These are phyloP conservation scores for Verasper variegatus DNA, from an alignment of 2,113 vertebrate species.

Conservation along the genomic window DNA sequence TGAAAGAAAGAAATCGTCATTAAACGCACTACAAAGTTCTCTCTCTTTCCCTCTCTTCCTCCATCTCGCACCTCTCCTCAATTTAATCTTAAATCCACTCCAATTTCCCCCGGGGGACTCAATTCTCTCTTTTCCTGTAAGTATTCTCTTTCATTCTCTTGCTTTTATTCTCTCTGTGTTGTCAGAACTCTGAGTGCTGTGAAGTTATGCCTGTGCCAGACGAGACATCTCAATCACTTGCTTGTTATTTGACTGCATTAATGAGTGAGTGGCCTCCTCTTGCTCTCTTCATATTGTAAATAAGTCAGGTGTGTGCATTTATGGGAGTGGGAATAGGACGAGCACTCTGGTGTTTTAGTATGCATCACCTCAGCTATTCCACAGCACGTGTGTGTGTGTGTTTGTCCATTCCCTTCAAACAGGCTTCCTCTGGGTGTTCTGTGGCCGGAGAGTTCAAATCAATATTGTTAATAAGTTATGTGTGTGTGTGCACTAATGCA, in stretches of 20 bases:
- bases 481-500: slow-evolving; percentile 48
- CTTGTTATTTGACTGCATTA: slow-evolving; percentile 56
- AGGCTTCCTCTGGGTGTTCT: slow-evolving; percentile 58
- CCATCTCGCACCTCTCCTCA: slow-evolving; percentile 74
- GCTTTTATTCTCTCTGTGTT: slow-evolving; percentile 66
- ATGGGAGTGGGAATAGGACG: slow-evolving; percentile 37
- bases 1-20: slow-evolving; percentile 74
- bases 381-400: slow-evolving; percentile 29
- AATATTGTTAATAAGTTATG: slow-evolving; percentile 64
- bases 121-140: slow-evolving; percentile 77
- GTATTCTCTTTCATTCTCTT: slow-evolving; percentile 77
- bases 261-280: slow-evolving; percentile 41
- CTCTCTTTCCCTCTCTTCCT: slow-evolving; percentile 68
- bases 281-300: slow-evolving; percentile 45
- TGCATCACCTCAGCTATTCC: slow-evolving; percentile 59
- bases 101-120: slow-evolving; percentile 66
- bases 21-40: slow-evolving; percentile 72
- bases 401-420: slow-evolving; percentile 56
- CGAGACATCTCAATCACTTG: slow-evolving; percentile 59
- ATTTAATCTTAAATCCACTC: slow-evolving; percentile 77
- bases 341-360: slow-evolving; percentile 48
- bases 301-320: slow-evolving; percentile 52
- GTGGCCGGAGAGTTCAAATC: slow-evolving; percentile 56
- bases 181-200: slow-evolving; percentile 34
- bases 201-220: slow-evolving; percentile 44